Conservation (phyloP, 2,113 vertebrate genomes). For the Synodontis membranacea region DNA sequence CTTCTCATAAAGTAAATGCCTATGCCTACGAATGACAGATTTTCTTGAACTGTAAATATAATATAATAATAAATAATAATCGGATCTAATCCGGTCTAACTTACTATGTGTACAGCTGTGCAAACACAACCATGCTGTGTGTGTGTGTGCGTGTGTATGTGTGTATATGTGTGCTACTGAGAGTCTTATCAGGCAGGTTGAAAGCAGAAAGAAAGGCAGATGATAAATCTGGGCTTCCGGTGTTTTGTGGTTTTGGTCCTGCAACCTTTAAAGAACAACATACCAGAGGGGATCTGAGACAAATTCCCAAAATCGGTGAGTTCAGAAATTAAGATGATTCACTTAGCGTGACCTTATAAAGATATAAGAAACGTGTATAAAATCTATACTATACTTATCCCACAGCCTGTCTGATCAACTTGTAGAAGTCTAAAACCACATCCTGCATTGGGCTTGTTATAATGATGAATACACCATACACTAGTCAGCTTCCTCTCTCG, state of each 20-base stretch:
- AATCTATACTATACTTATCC: not conserved
- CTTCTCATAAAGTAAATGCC: not conserved
- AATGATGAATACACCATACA: too few species aligned
- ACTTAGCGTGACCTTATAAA: not conserved
- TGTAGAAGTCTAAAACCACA: too few species aligned
- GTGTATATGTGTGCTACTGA: too few species aligned
- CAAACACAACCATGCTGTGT: not conserved
- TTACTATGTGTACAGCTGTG: not conserved
- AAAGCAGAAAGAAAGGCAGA: not conserved
- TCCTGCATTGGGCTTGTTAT: too few species aligned
- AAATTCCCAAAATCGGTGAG: not conserved
- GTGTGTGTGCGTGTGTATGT: not conserved
- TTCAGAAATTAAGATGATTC: not conserved
- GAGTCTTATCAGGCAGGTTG: not conserved
- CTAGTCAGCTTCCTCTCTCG: not conserved
- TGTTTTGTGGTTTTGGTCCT: not conserved
- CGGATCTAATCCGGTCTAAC: not conserved
- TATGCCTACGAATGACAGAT: not conserved
- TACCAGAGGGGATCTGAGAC: not conserved
- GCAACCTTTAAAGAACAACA: not conserved
- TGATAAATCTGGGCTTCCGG: slow-evolving; percentile 4
- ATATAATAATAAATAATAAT: too few species aligned
- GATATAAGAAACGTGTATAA: not conserved
- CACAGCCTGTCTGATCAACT: not conserved
- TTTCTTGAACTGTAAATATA: not conserved